Evolutionary conservation across 2,113 vertebrate species (phyloP).

Genomic region (Trinectes maculatus): DNA sequence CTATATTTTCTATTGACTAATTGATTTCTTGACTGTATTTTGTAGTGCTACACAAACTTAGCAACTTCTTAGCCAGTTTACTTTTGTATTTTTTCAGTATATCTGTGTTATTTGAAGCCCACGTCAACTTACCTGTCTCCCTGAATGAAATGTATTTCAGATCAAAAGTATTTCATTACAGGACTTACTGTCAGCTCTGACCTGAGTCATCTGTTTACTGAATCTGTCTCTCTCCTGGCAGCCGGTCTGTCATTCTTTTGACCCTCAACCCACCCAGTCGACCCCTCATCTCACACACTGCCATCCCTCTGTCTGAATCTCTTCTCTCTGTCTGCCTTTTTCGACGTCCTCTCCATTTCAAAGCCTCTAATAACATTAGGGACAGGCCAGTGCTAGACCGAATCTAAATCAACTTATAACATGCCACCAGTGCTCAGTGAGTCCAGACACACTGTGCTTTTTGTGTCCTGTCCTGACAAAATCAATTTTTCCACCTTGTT

Average conservation of each 20-base stretch:
- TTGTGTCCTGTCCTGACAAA: constrained; percentile 36
- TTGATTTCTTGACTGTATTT: too few species aligned
- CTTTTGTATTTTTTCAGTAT: constrained; percentile 34
- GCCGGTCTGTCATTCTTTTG: constrained; percentile 33
- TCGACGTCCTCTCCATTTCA: constrained; percentile 30
- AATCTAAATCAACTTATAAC: constrained; percentile 45
- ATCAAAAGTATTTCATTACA: constrained; percentile 55
- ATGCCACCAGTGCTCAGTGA: constrained; percentile 17
- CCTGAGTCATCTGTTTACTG: constrained; percentile 53
- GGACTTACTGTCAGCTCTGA: constrained; percentile 46
- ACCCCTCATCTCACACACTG: constrained; percentile 22
- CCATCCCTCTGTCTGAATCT: constrained; percentile 39
- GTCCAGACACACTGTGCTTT: constrained; percentile 32
- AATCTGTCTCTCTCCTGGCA: constrained; percentile 52
- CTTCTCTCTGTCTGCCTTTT: constrained; percentile 27
- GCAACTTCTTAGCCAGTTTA: too few species aligned
- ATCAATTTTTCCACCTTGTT: constrained; percentile 46
- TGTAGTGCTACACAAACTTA: too few species aligned
- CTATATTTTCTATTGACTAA: too few species aligned
- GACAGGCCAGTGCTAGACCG: constrained; percentile 12
- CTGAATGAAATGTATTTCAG: constrained; percentile 50
- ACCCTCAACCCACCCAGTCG: constrained; percentile 32
- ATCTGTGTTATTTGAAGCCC: constrained; percentile 27
- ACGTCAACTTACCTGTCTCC: constrained; percentile 34
- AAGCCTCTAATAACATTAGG: constrained; percentile 56